Percentiles rank a stretch among this genome's conserved stretches.
Conservation (phyloP, 2,888 invertebrate genomes). For the Auanema sp. region DNA sequence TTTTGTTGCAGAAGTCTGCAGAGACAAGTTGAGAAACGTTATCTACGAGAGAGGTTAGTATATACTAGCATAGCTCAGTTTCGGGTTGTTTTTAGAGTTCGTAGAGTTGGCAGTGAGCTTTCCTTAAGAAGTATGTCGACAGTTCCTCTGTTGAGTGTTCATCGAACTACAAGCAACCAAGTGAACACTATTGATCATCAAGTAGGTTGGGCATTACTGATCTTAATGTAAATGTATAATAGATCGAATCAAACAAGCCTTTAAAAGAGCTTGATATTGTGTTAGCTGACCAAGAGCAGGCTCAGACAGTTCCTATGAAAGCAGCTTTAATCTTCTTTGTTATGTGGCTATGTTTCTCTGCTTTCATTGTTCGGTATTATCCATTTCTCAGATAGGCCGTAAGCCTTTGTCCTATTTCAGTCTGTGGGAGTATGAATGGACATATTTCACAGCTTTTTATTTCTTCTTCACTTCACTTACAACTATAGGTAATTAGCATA, state of each 20-base stretch:
- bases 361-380: slow-evolving; percentile 32
- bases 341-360: slow-evolving; percentile 44
- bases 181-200: slow-evolving; percentile 39
- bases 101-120: slow-evolving; percentile 47
- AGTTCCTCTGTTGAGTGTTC: slow-evolving; percentile 35
- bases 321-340: slow-evolving; percentile 48
- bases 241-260: slow-evolving; percentile 47
- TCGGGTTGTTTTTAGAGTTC: slow-evolving; percentile 21
- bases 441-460: slow-evolving; percentile 52
- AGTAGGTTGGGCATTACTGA: slow-evolving; percentile 17
- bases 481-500: slow-evolving; percentile 32
- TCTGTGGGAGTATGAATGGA: slow-evolving; percentile 53
- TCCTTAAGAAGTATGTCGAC: slow-evolving; percentile 37
- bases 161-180: slow-evolving; percentile 30
- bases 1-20: slow-evolving; percentile 40
- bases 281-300: slow-evolving; percentile 42
- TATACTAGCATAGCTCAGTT: not conserved
- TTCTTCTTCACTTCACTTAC: slow-evolving; percentile 54
- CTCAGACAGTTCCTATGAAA: slow-evolving; percentile 50
- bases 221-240: slow-evolving; percentile 1
- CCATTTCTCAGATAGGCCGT: not conserved
- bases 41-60: slow-evolving; percentile 29
- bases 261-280: slow-evolving; percentile 33
- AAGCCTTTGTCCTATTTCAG: slow-evolving; percentile 15
- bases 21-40: slow-evolving; percentile 30